Evolutionary conservation across 2,797 vertebrate genomes (phyloP), one percentile per base, ranked within the genome.

Genomic region (Miichthys miiuy): DNA sequence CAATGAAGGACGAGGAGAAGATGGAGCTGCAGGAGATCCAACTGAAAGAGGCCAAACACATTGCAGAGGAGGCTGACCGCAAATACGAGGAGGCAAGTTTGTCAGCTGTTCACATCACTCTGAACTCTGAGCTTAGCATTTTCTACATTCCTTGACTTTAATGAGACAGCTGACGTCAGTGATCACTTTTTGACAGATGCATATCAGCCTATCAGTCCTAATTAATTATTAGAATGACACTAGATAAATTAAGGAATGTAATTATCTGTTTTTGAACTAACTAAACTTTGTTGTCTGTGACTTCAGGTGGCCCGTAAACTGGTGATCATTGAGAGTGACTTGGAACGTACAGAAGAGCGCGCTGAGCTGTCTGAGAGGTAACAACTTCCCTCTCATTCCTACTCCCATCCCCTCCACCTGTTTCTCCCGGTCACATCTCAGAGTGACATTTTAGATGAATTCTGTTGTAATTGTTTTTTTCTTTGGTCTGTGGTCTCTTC

Each of bases 1-100:
- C 98, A 68, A 96, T 97, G 94, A 99, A 99, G 92, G 98, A 99
- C 84, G 98, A 99, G 90, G 98, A 99, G 94, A 99, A 99, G 94
- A 99, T 99, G 97, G 98, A 97, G 87, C 93, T 99, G 91, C 98
- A 99, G 87, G 98, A 99, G 96, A 97, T 99, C 94, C 98, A 99
- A 88, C 94, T 99, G 88, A 99, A 98, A 92, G 98, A 99, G 87
- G 98, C 98, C 78, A 99, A 99, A 94, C 96, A 99, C 96, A 99
- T 99, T 73, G 98, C 98, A 92, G 98, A 99, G 92, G 98, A 99
- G 90, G 97, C 98, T 46, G 98, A 99, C 94, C 97, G 98, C 91
- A 99, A 99, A 92, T 99, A 99, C 77, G 98, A 99, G 91, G 98
- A 99, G 98, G 98, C 96, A 52, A 91, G 96, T 93, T 82, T 79